These are phyloP conservation scores for Recurvirostra avosetta DNA, from an alignment of 2,113 vertebrate genomes.

Conservation along the genomic window DNA sequence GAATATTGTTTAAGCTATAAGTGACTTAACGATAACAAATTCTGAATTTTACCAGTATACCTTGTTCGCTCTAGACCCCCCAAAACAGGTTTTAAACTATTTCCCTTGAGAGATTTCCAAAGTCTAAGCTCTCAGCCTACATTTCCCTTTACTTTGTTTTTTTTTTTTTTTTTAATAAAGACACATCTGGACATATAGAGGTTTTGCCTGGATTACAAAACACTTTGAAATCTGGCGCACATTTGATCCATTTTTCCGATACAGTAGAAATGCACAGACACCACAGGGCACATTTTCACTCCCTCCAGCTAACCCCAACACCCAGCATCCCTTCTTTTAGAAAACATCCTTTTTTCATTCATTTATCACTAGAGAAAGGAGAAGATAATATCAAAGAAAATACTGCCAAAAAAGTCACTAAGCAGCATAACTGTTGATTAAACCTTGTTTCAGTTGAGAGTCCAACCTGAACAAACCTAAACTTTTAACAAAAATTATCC, in stretches of 20 bases:
- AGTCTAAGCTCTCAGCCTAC: neutral
- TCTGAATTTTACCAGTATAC: neutral
- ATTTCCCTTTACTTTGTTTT: neutral
- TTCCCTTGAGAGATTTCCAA: neutral
- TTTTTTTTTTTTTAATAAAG: neutral
- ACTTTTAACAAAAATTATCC: neutral
- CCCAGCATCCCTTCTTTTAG: neutral
- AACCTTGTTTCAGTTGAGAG: neutral
- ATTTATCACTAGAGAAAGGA: neutral
- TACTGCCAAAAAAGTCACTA: neutral
- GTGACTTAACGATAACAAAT: neutral
- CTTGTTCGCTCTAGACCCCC: neutral
- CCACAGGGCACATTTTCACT: neutral
- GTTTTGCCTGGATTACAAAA: neutral
- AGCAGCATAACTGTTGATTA: neutral
- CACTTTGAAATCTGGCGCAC: neutral
- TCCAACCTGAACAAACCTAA: neutral
- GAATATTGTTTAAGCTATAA: neutral
- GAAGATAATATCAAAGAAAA: neutral
- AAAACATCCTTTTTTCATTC: neutral
- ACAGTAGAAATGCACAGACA: neutral
- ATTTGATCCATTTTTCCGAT: constrained; percentile 4
- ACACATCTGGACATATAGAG: neutral
- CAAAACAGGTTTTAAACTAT: neutral
- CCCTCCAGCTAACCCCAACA: neutral